Percentiles rank a stretch among this genome's conserved stretches.
These are phyloP conservation scores for Macrotus californicus DNA, from an alignment of 2,113 vertebrate species.

Conservation along the genomic window DNA sequence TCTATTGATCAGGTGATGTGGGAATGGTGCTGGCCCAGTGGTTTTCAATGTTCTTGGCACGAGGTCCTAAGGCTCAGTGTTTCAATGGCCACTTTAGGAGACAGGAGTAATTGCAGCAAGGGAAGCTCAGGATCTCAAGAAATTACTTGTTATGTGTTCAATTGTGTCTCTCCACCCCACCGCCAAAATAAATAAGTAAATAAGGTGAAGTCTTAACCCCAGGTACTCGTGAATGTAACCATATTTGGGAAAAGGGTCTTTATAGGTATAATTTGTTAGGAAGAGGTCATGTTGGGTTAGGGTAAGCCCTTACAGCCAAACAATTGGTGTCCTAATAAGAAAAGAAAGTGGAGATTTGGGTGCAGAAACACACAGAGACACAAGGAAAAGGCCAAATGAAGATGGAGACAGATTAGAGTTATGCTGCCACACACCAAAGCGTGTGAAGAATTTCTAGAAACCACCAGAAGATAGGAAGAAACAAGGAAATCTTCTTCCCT, in stretches of 20 bases:
- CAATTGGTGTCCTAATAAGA: background rate
- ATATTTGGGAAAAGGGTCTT: background rate
- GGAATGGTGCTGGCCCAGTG: too few species aligned
- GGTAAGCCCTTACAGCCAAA: background rate
- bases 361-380: background rate
- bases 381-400: background rate
- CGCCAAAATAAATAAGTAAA: background rate
- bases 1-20: background rate
- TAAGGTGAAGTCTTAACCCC: background rate
- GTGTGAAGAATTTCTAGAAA: background rate
- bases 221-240: background rate
- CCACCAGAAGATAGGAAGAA: background rate
- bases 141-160: background rate
- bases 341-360: background rate
- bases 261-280: background rate
- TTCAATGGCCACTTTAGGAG: background rate
- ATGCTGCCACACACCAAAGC: background rate
- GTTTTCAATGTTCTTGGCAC: background rate
- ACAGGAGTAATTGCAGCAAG: background rate
- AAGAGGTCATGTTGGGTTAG: background rate
- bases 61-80: background rate
- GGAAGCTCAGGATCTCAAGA: background rate
- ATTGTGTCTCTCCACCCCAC: too few species aligned
- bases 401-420: background rate
- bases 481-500: background rate